These are phyloP conservation scores for Strigops habroptila DNA, from an alignment of 2,113 vertebrate species.

Conservation along the genomic window DNA sequence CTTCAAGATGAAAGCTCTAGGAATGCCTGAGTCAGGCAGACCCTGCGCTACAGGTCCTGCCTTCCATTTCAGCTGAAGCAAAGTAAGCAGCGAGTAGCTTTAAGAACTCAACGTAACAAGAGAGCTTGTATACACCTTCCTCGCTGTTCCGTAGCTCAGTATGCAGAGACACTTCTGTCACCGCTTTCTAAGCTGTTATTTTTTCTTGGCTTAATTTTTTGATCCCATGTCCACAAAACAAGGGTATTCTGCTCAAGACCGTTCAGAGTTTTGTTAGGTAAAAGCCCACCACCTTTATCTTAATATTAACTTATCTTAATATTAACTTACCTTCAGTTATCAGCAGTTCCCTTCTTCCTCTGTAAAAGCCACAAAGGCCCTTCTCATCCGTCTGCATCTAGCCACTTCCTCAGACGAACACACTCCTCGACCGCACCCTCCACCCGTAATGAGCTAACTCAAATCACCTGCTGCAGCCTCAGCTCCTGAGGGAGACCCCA, in stretches of 20 bases:
- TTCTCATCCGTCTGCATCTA: neutral
- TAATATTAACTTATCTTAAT: neutral
- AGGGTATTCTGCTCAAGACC: neutral
- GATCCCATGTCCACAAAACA: neutral
- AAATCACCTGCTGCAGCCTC: neutral
- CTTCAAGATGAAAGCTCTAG: neutral
- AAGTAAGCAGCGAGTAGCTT: neutral
- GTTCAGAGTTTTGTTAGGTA: neutral
- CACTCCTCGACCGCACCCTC: neutral
- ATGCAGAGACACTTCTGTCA: neutral
- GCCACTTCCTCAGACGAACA: too few species aligned
- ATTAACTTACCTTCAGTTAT: neutral
- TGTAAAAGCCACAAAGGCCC: fast-evolving
- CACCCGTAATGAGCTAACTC: fast-evolving
- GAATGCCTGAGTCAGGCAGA: neutral
- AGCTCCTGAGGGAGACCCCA: neutral
- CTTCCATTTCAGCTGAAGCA: neutral
- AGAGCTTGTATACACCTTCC: neutral
- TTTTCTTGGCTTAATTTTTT: neutral
- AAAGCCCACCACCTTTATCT: neutral
- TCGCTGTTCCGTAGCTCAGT: fast-evolving
- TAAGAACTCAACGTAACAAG: neutral
- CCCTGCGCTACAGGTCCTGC: neutral
- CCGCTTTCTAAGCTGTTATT: neutral
- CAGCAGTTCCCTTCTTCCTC: neutral